Evolutionary conservation across 2,888 invertebrate genomes (phyloP), one percentile per base, ranked within the genome.

Genomic region (Aspidiotus destructor): DNA sequence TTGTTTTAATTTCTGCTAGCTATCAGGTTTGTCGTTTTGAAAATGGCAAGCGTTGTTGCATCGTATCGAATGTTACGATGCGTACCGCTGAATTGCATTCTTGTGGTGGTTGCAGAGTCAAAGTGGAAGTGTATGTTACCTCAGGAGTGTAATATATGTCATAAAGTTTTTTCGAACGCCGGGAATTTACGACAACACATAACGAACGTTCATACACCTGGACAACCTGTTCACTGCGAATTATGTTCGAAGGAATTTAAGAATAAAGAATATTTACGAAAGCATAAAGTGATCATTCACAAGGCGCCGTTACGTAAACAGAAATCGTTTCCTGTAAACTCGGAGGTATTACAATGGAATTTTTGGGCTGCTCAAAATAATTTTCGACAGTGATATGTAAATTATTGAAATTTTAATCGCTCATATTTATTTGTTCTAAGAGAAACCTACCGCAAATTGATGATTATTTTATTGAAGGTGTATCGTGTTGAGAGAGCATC

Each of bases 61-160:
- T 28, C 28, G 28, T 28, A 28, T 28, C 28, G 28, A 28, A 28
- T 28, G 28, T 28, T 28, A 28, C 28, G 28, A 28, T 28, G 28
- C 28, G 28, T 28, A 28, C 28, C 13, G 62, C 62, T 62, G 62
- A 62, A 62, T 52, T 62, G n/a, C 52, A 44, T 52, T 48, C 48
- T 48, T 48, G 48, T 65, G 55, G 62, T 69, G 48, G 62, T 65
- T 65, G 52, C 65, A 65, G 65, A 65, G 42, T 58, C 65, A 40
- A 73, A 75, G 69, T 76, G 76, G 76, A 73, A 75, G 68, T 76
- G 76, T 72, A 76, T 76, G 76, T 75, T 76, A 73, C 76, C 76
- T 41, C 76, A 75, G 64, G 72, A 74, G 57, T 76, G 76, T 70
- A 73, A 74, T 64, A 73, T 75, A 72, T 76, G 76, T 73, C 72